Base-by-base conservation (phyloP, 2,888 invertebrate species). In the Eustalomyia histrio region DNA sequence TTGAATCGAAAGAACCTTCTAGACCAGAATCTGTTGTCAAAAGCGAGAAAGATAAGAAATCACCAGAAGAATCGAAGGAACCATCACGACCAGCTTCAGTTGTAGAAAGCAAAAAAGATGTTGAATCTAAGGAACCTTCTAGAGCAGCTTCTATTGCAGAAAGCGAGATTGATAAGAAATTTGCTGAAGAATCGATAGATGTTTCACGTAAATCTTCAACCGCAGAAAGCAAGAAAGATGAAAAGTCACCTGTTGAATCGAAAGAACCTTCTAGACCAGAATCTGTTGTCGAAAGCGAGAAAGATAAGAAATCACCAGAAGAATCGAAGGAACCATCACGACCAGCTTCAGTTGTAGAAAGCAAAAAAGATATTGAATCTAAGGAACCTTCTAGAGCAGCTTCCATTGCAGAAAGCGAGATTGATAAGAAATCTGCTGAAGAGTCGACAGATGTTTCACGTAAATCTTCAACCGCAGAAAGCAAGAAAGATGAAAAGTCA, bases 351-450 rank as follows among this genome's bases (percentile, higher is more conserved):
- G 67, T 35, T 10, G 8, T 71, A 0, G 80, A 76, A n/a, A 84
- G 79, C 6, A 35, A 64, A 0, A 82, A 75, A 12, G 76, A 81
- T 8, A 79, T 79, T 9, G 35, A 21, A 21, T 81, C 81, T 2
- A 60, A 71, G 16, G 71, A 60, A 16, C 7, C 53, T 16, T 80
- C 83, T 1, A 68, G 84, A 0, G 33, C 57, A 47, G 4, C 53
- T 60, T 87, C 89, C 0, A 75, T 67, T 2, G 72, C 50, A 8
- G 83, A 83, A n/a, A 76, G 79, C 17, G 71, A 61, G 0, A 79
- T 58, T 6, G 83, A 83, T 16, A 47, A 65, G 17, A 68, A 75
- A 73, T 64, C 69, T 1, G 39, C 7, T 29, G 64, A 67, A 14
- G 43, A 53, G 5, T 17, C n/a, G n/a, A 5, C 17, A 9, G 85